Evolutionary conservation across 1,140 invertebrate species (phyloP), one percentile per base, ranked within the genome.

Genomic region (Dreissena rostriformis): DNA sequence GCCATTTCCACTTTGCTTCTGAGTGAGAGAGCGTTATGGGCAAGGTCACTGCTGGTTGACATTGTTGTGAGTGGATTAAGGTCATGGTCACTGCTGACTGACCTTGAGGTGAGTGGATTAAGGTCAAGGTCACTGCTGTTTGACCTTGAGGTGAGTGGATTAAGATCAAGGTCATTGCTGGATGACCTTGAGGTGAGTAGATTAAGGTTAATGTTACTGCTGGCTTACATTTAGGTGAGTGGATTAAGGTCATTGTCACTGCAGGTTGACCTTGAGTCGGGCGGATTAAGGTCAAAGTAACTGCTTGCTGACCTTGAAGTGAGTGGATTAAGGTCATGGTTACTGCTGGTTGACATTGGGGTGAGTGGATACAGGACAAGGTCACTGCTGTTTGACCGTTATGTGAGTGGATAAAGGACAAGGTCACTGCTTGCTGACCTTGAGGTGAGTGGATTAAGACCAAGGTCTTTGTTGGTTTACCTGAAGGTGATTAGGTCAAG

Each of bases 1-100:
- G n/a, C n/a, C n/a, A n/a, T n/a, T n/a, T n/a, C n/a, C n/a, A n/a
- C n/a, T n/a, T n/a, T n/a, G n/a, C n/a, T n/a, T n/a, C n/a, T n/a
- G n/a, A n/a, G n/a, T n/a, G n/a, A n/a, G n/a, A n/a, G n/a, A n/a
- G n/a, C n/a, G n/a, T n/a, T n/a, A n/a, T n/a, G n/a, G n/a, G n/a
- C n/a, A n/a, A n/a, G 92, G 92, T 88, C 88, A 39, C 87, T 94
- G 73, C 87, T 93, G 29, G 91, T 86, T 85, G 93, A 94, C 88
- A 88, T 93, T 81, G 87, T 93, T 90, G 93, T 93, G 83, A 87
- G 77, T 71, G 49, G 22, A 19, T 70, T 24, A 22, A 19, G 29
- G 19, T 24, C 19, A 70, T 4, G 19, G 19, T 70, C 4, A 70
- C 28, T 19, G 19, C n/a, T 70, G n/a, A 17, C 19, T 22, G 29